Evolutionary conservation across 2,113 vertebrate genomes (phyloP).

Genomic region (Myotis brandtii): DNA sequence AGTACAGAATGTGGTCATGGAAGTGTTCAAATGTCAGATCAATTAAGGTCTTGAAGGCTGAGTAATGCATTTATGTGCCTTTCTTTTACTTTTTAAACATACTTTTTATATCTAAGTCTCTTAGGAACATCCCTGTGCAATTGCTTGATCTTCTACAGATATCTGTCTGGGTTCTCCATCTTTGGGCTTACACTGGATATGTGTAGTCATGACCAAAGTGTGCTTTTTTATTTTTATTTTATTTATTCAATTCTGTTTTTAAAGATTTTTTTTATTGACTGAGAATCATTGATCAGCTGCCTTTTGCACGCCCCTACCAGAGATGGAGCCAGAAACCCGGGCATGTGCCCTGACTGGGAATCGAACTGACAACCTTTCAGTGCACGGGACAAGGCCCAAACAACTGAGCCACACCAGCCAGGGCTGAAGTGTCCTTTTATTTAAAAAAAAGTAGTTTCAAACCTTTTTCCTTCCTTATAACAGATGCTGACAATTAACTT

Average conservation of each 20-base stretch:
- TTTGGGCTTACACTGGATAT: neutral
- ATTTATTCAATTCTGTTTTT: no score
- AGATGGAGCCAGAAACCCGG: no score
- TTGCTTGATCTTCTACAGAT: neutral
- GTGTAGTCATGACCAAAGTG: neutral
- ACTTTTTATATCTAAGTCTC: neutral
- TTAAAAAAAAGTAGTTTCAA: neutral
- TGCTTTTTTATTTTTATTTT: neutral
- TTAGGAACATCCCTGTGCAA: neutral
- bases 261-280: no score
- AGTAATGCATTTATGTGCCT: neutral
- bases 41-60: neutral
- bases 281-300: no score
- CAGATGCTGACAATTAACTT: neutral
- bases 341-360: no score
- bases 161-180: neutral
- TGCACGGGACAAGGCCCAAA: no score
- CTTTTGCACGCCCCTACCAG: no score
- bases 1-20: neutral
- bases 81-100: slow-evolving; percentile 43
- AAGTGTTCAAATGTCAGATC: neutral
- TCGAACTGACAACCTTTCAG: no score
- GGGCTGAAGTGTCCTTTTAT: no score
- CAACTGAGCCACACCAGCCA: no score
- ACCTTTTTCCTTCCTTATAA: neutral